phyloP scores from a whole-genome alignment of 2,888 invertebrate species.

The Acanthosoma haemorrhoidale region DNA sequence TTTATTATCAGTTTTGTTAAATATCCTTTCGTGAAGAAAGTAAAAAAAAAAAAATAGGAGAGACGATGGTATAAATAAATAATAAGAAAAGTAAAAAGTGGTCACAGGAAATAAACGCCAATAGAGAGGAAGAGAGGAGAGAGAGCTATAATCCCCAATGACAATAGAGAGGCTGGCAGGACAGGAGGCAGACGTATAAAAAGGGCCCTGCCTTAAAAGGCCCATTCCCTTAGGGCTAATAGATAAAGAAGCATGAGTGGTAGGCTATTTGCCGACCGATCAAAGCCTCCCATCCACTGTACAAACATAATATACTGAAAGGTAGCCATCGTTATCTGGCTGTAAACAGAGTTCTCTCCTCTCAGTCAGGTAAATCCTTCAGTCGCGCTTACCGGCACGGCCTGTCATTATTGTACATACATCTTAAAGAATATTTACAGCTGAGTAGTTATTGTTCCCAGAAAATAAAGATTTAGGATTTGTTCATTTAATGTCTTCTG shows the following conservation, averaged over 20 bases:
- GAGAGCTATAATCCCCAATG: not conserved
- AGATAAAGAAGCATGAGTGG: not conserved
- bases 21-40: too few species aligned
- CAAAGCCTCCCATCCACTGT: not conserved
- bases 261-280: not conserved
- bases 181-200: not conserved
- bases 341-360: not conserved
- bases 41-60: too few species aligned
- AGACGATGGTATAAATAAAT: too few species aligned
- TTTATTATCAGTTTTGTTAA: too few species aligned
- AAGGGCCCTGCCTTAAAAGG: conserved; percentile 10
- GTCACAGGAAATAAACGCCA: conserved; percentile 1
- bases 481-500: too few species aligned
- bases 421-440: too few species aligned
- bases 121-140: not conserved
- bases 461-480: too few species aligned
- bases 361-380: conserved; percentile 6
- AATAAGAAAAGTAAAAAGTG: too few species aligned
- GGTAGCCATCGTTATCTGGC: not conserved
- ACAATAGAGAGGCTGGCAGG: not conserved
- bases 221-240: not conserved
- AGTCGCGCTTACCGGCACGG: not conserved
- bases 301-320: conserved; percentile 2
- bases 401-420: too few species aligned
- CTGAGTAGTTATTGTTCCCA: too few species aligned